phyloP scores from a whole-genome alignment of 2,888 invertebrate species.

The Agrotis segetum region DNA sequence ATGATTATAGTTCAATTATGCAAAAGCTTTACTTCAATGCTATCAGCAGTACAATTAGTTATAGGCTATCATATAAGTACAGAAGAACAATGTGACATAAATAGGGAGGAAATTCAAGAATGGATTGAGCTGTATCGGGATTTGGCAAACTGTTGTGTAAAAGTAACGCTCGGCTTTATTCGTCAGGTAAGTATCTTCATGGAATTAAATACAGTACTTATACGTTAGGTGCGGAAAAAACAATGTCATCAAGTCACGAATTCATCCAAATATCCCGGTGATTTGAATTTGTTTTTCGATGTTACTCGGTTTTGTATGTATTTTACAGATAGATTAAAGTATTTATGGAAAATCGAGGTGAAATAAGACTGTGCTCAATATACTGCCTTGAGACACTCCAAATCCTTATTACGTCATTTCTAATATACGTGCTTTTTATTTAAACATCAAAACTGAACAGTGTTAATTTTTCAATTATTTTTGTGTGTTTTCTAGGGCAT shows the following conservation, averaged over 20 bases:
- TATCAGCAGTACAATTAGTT: background rate
- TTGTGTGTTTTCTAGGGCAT: background rate
- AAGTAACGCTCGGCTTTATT: background rate
- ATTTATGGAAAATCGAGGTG: background rate
- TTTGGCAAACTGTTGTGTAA: slow-evolving; percentile 3
- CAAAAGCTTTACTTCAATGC: background rate
- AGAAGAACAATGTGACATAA: slow-evolving; percentile 3
- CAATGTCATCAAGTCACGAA: background rate
- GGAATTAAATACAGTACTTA: background rate
- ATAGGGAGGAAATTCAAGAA: background rate
- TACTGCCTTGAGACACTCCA: background rate
- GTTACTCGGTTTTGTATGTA: background rate
- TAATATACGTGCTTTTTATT: background rate
- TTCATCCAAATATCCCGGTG: background rate
- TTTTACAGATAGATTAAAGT: background rate
- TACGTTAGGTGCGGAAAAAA: background rate
- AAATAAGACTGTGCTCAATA: background rate
- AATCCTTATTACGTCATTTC: background rate
- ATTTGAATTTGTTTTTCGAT: background rate
- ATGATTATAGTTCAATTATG: slow-evolving; percentile 6
- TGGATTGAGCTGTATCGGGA: slow-evolving; percentile 13
- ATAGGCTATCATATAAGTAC: background rate
- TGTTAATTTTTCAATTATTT: background rate
- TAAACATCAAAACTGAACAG: background rate
- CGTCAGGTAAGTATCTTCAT: slow-evolving; percentile 4